Conservation (phyloP, 2,113 vertebrate species). For the Cygnus atratus region DNA sequence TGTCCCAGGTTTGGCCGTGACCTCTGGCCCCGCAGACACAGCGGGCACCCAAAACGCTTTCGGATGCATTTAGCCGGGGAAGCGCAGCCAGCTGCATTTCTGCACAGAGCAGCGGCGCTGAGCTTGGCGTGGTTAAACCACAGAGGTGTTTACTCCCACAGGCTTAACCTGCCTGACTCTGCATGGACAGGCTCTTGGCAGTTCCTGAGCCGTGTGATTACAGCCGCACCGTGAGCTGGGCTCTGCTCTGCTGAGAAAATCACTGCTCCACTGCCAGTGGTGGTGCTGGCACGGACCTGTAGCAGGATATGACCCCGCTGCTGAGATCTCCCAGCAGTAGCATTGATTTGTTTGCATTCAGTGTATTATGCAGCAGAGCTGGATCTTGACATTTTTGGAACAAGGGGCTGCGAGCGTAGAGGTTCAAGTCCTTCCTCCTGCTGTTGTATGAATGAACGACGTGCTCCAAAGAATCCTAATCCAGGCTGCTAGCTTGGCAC, state of each 20-base stretch:
- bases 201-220: neutral
- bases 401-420: neutral
- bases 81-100: neutral
- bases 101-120: neutral
- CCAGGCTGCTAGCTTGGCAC: neutral
- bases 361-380: neutral
- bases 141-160: neutral
- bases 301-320: neutral
- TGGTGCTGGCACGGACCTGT: rapidly evolving
- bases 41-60: neutral
- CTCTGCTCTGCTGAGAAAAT: neutral
- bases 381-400: neutral
- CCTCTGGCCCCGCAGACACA: too few relatives aligned
- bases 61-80: neutral
- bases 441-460: neutral
- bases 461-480: neutral
- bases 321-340: neutral
- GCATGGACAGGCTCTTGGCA: neutral
- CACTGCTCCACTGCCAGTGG: rapidly evolving
- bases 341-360: neutral
- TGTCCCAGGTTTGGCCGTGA: neutral
- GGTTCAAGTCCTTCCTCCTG: rapidly evolving
- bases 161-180: neutral
- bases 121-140: neutral
- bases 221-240: neutral